These are phyloP conservation scores for Bimastos eiseni DNA, from an alignment of 2,888 invertebrate species.

Conservation along the genomic window DNA sequence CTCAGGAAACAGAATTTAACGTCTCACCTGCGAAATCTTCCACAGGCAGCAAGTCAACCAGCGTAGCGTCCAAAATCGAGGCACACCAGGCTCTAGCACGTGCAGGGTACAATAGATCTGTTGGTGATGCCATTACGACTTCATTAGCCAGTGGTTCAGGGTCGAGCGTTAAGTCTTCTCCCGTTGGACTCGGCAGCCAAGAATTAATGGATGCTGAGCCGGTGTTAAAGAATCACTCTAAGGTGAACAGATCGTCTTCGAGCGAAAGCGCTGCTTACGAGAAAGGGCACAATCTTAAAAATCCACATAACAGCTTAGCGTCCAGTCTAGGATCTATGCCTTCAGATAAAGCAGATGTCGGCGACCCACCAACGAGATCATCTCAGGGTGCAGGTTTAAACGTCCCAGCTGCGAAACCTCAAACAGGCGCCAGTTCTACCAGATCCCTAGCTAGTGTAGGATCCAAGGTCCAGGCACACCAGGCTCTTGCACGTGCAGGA, in stretches of 20 bases:
- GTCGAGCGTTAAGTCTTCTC: background rate
- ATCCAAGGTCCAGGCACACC: background rate
- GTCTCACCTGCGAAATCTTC: background rate
- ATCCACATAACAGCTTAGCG: too few relatives aligned
- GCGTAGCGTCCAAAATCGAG: background rate
- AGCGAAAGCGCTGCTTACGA: background rate
- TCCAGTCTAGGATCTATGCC: too few relatives aligned
- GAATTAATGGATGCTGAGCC: background rate
- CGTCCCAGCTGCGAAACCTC: too few relatives aligned
- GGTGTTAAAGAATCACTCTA: background rate
- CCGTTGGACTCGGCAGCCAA: background rate
- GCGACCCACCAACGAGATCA: too few relatives aligned
- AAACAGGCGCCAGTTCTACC: background rate
- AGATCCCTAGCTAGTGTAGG: background rate
- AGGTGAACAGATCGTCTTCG: background rate
- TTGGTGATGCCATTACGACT: background rate
- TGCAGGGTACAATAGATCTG: background rate
- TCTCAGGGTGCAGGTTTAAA: too few relatives aligned
- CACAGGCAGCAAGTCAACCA: background rate
- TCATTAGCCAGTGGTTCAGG: background rate
- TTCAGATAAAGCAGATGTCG: too few relatives aligned
- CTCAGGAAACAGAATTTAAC: too few relatives aligned
- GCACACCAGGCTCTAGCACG: background rate
- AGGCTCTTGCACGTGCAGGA: background rate
- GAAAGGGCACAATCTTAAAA: too few relatives aligned